These are phyloP conservation scores for Zaprionus capensis DNA, from an alignment of 1,140 invertebrate species.

Conservation along the genomic window DNA sequence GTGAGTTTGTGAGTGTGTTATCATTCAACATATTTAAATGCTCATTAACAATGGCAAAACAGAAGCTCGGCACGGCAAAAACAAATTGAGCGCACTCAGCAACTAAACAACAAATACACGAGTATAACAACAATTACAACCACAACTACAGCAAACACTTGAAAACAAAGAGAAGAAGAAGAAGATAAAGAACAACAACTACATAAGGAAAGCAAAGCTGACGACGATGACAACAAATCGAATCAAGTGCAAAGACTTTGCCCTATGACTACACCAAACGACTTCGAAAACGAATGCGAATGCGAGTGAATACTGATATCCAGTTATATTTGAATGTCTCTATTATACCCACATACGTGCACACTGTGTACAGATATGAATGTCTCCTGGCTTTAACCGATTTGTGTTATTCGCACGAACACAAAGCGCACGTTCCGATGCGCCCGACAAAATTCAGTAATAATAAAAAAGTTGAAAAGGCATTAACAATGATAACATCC, in stretches of 20 bases:
- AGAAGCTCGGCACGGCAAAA: slow-evolving; percentile 58
- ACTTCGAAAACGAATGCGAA: neutral
- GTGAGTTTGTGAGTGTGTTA: slow-evolving; percentile 17
- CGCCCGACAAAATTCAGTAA: slow-evolving; percentile 32
- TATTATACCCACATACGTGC: slow-evolving; percentile 1
- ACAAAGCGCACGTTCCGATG: slow-evolving; percentile 35
- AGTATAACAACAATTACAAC: slow-evolving; percentile 30
- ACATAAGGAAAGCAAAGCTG: slow-evolving; percentile 17
- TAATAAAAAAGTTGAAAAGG: slow-evolving; percentile 21
- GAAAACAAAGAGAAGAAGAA: slow-evolving; percentile 40
- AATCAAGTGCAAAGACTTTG: slow-evolving; percentile 73
- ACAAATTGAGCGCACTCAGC: slow-evolving; percentile 35
- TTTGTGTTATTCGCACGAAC: slow-evolving; percentile 5
- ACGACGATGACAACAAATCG: slow-evolving; percentile 63
- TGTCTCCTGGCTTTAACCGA: slow-evolving; percentile 12
- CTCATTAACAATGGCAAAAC: slow-evolving; percentile 54
- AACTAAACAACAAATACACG: slow-evolving; percentile 59
- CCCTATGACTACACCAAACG: slow-evolving; percentile 73
- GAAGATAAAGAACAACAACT: slow-evolving; percentile 24
- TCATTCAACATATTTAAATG: slow-evolving; percentile 66
- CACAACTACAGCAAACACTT: slow-evolving; percentile 5
- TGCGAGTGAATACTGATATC: neutral
- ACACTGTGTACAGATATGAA: slow-evolving; percentile 1
- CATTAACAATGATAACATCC: slow-evolving; percentile 30
- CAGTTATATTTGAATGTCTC: slow-evolving; percentile 6